Evolutionary conservation across 23 tunicate species (phyloP), one percentile per base, ranked within the genome.

Genomic region (Ascidia mentula): DNA sequence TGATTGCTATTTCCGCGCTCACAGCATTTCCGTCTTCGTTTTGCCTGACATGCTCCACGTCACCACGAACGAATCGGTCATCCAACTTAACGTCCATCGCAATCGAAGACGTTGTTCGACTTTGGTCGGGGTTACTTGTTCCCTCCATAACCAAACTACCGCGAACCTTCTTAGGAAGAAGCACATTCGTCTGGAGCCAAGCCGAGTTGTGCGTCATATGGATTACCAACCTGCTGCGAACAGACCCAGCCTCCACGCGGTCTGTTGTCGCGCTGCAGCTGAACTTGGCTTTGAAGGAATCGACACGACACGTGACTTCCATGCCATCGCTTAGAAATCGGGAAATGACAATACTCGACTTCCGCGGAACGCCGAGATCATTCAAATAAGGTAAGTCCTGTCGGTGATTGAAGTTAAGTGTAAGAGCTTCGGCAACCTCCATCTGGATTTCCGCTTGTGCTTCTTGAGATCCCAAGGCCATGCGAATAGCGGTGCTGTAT

Each of bases 301-400:
- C 65, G 65, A 53, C 65, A 28, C 65, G 65, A 9, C 24, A 53
- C 22, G 65, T 53, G 28, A 53, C 28, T 53, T 53, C 28, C 1
- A 53, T 28, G 22, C 65, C 65, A 53, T 53, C 65, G 13, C 2
- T 9, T 20, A 28, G 65, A 20, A 28, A 53, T 5, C 65, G 65
- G 28, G 24, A 26, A 53, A 53, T 3, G 12, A 53, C 65, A 9
- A 53, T 9, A 28, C 65, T 53, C 65, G 65, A 53, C 1, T 26
- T 53, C 13, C 24, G 65, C 65, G 65, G 65, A 53, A 53, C 65
- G 65, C 65, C 24, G 65, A 53, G 65, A 5, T 53, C 65, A 28
- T 53, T 53, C 24, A 53, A 53, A 20, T 26, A 26, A 53, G 65
- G 28, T 20, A 53, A 5, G 13, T 28, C 13, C 24, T 53, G 65